Evolutionary conservation across 2,113 vertebrate species (phyloP), one percentile per base, ranked within the genome.

Genomic region (Stigmatopora nigra): DNA sequence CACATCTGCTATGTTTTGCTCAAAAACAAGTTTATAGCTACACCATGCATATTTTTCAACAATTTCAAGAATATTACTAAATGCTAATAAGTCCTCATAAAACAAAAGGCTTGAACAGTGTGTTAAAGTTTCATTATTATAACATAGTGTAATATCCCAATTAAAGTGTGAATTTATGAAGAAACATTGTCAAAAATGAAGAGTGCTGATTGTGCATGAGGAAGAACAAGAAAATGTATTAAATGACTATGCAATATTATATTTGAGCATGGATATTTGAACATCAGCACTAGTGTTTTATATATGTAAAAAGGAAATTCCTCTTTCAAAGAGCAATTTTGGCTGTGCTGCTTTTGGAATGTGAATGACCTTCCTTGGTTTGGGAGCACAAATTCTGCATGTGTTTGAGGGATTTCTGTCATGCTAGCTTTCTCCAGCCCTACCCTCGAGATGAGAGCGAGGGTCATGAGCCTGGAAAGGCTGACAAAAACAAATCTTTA

Each of bases 401-500:
- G 65, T 71, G 86, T 86, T 88, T 88, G 90, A 87, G 88, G 84
- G 88, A 86, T 87, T 89, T 90, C 88, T 88, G 89, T 89, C 89
- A 90, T 84, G 87, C 89, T 84, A 79, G 89, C 89, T 87, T 87
- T 88, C 78, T 84, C 85, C 70, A 57, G 86, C 87, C 86, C 88
- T 88, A 87, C 90, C 89, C 89, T 74, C 76, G 87, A 90, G 89
- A 90, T 82, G 71, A 78, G 86, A 83, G 78, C 70, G 70, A 86
- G 85, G 89, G 88, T 90, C 90, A 90, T 86, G 88, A 89, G 88
- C 89, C 86, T 89, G 83, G 87, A 90, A 88, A 88, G 88, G 89
- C 88, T 89, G 88, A 91, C 89, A 89, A 91, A 90, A 90, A 90
- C 89, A 91, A 91, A 91, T 90, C 90, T 91, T 88, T 88, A 91